Conservation (phyloP, 1,140 invertebrate species). For the Euura lappo region DNA sequence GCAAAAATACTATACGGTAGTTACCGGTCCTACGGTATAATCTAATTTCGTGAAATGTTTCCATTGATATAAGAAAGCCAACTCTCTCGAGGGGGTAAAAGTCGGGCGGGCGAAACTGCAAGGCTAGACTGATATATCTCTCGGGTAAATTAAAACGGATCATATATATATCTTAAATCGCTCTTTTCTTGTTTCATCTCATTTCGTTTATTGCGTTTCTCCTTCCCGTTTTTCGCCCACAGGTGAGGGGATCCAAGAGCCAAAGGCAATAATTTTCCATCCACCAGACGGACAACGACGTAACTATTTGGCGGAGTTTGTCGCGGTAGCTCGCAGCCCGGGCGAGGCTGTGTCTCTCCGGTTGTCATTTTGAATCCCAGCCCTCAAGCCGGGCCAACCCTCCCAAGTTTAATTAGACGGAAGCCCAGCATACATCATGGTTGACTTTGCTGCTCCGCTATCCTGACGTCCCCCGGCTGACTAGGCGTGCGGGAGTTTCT, state of each 20-base stretch:
- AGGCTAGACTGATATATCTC: slow-evolving; percentile 50
- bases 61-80: slow-evolving; percentile 50
- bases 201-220: slow-evolving; percentile 33
- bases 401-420: slow-evolving; percentile 5
- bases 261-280: not conserved
- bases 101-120: slow-evolving; percentile 35
- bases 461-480: not conserved
- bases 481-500: not conserved
- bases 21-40: no score
- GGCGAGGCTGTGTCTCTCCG: not conserved
- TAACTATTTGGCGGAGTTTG: not conserved
- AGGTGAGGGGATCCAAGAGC: no score
- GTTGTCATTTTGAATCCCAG: slow-evolving; percentile 3
- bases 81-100: slow-evolving; percentile 10
- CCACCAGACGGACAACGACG: not conserved
- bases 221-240: slow-evolving; percentile 2
- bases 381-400: not conserved
- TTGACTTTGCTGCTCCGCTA: not conserved
- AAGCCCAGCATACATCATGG: slow-evolving; percentile 3
- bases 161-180: slow-evolving; percentile 55
- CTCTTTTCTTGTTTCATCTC: slow-evolving; percentile 29
- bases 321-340: not conserved
- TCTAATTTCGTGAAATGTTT: slow-evolving; percentile 50
- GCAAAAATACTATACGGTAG: no score
- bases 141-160: slow-evolving; percentile 55